These are phyloP conservation scores for Saguinus midas DNA, from an alignment of 2,113 vertebrate species.

Conservation along the genomic window DNA sequence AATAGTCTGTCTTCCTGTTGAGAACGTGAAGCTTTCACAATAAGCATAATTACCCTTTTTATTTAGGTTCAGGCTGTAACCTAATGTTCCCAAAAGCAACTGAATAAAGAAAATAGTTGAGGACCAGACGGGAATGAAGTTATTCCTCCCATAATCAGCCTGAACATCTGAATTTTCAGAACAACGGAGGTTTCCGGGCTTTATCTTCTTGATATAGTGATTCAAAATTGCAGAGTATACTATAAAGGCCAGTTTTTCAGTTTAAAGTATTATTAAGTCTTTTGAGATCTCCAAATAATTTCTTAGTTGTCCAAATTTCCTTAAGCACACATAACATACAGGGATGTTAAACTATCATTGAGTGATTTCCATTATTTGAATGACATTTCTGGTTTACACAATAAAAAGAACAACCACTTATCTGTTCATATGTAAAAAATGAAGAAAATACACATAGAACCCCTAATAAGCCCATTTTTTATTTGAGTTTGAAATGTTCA, in stretches of 20 bases:
- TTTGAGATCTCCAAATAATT: not conserved
- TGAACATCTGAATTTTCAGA: not conserved
- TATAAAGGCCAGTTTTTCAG: not conserved
- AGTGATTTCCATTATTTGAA: not conserved
- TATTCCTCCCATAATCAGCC: not conserved
- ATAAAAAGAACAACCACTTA: not conserved
- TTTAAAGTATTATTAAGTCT: not conserved
- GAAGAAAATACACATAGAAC: not conserved
- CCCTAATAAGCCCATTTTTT: not conserved
- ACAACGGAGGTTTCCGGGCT: not conserved
- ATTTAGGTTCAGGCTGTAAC: not conserved
- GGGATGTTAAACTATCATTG: not conserved
- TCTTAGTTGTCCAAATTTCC: not conserved
- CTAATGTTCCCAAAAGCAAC: not conserved
- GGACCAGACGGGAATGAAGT: not conserved
- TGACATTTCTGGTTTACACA: not conserved
- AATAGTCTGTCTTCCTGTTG: not conserved
- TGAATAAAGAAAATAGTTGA: not conserved
- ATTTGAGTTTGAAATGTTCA: not conserved
- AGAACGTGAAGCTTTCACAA: not conserved
- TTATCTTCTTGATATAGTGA: not conserved
- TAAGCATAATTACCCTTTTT: not conserved
- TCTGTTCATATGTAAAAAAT: not conserved
- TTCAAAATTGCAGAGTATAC: not conserved
- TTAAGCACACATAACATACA: not conserved